Evolutionary conservation across 2,888 invertebrate species (phyloP).

Genomic region (Sphaerophoria taeniata): DNA sequence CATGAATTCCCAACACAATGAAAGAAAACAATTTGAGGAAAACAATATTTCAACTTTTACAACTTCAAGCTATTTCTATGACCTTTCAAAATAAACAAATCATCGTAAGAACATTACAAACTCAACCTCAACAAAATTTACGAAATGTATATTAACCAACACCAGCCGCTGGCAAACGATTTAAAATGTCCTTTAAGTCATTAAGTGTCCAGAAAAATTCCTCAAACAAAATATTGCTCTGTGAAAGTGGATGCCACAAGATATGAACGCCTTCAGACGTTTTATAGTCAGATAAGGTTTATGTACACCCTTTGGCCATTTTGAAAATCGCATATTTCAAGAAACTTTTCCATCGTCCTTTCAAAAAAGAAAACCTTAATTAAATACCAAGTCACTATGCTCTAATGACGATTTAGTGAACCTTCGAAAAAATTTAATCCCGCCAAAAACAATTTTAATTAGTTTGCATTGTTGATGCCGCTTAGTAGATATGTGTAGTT

Average conservation of each 20-base stretch:
- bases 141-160: no score
- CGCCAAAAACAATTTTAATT: conserved; percentile 71
- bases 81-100: no score
- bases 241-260: not conserved
- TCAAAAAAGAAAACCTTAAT: not conserved
- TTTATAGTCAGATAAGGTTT: not conserved
- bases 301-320: not conserved
- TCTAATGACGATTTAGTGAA: conserved; percentile 63
- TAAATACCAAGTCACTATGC: conserved; percentile 62
- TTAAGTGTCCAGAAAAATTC: not conserved
- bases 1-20: no score
- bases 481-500: not conserved
- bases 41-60: no score
- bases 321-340: not conserved
- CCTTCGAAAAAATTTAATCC: conserved; percentile 53
- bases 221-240: not conserved
- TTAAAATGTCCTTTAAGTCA: not conserved
- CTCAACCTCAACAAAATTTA: no score
- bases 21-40: no score
- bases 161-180: not conserved
- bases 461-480: conserved; percentile 61
- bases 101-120: no score
- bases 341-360: not conserved
- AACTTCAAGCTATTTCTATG: no score
- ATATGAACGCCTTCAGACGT: not conserved